Evolutionary conservation across 2,888 invertebrate genomes (phyloP).

Genomic region (Melolontha melolontha): DNA sequence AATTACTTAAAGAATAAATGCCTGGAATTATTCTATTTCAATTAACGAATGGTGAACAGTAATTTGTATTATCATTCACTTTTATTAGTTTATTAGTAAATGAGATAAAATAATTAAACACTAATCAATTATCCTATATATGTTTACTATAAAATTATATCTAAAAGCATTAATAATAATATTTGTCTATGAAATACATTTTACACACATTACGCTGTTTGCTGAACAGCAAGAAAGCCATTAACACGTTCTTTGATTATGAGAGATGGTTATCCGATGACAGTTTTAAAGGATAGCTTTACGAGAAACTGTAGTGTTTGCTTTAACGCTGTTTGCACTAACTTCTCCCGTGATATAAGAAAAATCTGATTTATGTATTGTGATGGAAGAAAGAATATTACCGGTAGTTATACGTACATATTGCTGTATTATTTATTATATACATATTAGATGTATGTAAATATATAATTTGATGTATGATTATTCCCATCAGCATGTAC

Average conservation of each 20-base stretch:
- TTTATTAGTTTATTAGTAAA: too few relatives aligned
- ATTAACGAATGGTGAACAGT: too few relatives aligned
- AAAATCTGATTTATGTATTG: constrained; percentile 25
- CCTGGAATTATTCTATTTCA: too few relatives aligned
- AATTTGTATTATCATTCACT: too few relatives aligned
- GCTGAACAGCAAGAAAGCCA: constrained; percentile 12
- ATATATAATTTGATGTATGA: too few relatives aligned
- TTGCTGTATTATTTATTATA: constrained; percentile 1
- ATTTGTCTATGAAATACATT: constrained; percentile 3
- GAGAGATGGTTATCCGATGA: constrained; percentile 25
- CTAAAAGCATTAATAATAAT: not conserved
- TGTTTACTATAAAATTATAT: not conserved
- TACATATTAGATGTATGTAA: too few relatives aligned
- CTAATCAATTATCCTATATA: too few relatives aligned
- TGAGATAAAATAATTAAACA: too few relatives aligned
- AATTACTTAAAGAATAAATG: too few relatives aligned
- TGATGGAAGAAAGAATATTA: not conserved
- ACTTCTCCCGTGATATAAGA: not conserved
- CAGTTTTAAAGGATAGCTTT: constrained; percentile 19
- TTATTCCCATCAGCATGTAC: too few relatives aligned
- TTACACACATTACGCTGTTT: constrained; percentile 14
- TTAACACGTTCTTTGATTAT: constrained; percentile 15
- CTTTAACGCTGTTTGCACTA: constrained; percentile 5
- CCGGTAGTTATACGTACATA: not conserved
- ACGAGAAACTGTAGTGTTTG: constrained; percentile 9